Evolutionary conservation across 1,140 invertebrate species (phyloP).

Genomic region (Nomia melanderi): DNA sequence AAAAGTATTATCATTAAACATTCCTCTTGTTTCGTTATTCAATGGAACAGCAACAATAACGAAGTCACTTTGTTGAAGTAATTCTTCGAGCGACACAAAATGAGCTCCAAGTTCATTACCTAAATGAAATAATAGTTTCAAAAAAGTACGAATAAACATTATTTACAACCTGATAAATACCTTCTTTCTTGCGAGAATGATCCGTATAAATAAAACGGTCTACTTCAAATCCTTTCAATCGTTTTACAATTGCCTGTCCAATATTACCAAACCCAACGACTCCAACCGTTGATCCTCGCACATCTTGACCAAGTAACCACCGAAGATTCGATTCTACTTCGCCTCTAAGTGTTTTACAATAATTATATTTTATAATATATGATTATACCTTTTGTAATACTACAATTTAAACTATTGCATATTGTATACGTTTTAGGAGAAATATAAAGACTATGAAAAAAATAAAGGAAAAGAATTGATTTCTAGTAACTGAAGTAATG

Average conservation of each 20-base stretch:
- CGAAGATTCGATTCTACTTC: slow-evolving; percentile 83
- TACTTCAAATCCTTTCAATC: slow-evolving; percentile 87
- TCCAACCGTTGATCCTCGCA: slow-evolving; percentile 88
- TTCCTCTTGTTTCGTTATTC: slow-evolving; percentile 85
- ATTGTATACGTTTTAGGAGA: too few relatives aligned
- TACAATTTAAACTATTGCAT: too few relatives aligned
- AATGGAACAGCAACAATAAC: slow-evolving; percentile 87
- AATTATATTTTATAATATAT: slow-evolving; percentile 5
- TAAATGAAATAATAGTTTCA: slow-evolving; percentile 61
- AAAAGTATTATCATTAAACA: slow-evolving; percentile 88
- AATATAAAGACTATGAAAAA: neutral
- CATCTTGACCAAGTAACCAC: slow-evolving; percentile 86
- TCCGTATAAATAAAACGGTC: slow-evolving; percentile 87
- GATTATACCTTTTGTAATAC: too few relatives aligned
- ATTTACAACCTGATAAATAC: slow-evolving; percentile 64
- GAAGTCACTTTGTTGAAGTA: slow-evolving; percentile 89
- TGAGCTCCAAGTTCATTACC: slow-evolving; percentile 83
- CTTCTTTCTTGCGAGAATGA: slow-evolving; percentile 84
- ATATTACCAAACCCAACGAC: slow-evolving; percentile 91
- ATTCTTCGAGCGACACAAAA: slow-evolving; percentile 87
- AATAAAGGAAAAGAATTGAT: neutral
- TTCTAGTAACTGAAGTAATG: neutral
- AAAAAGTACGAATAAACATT: neutral
- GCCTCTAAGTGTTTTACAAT: slow-evolving; percentile 82
- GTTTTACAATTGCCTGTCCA: slow-evolving; percentile 86